Evolutionary conservation across 2,888 invertebrate genomes (phyloP), one percentile per base, ranked within the genome.

Genomic region (Pyrrhia umbra): DNA sequence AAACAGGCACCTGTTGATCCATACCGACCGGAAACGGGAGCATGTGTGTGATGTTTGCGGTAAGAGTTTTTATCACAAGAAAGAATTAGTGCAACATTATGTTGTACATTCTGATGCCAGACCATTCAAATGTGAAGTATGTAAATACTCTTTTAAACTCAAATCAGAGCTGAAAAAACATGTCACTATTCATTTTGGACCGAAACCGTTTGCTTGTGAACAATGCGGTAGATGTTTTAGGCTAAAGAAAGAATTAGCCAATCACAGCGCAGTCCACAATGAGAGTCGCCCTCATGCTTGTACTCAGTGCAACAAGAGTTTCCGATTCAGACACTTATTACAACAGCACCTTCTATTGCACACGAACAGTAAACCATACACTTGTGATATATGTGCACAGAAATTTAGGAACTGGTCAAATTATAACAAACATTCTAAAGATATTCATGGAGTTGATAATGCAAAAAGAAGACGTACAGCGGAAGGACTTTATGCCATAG

Each of bases 351-450:
- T 96, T 65, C 90, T 97, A 20, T 96, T 96, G 75, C 97, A 97
- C 76, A 96, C 96, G 0, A 96, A 96, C 0, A 96, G 96, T 45
- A 95, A 97, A 42, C 97, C 97, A 0, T 97, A 97, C 83, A 95
- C 96, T 69, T 97, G 97, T 83, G 96, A 96, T 60, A 90, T 94
- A 9, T 68, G 68, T 13, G 3, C 46, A 0, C 6, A 13, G 89
- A 91, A 96, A 79, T 97, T 97, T 78, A 97, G 97, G 0, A 97
- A 97, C 85, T 97, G 97, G 97, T 97, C 97, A 0, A 97, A 97
- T 89, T 97, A 97, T 81, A 97, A 97, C 81, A 97, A 97, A 79
- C 97, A 97, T 84, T 97, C 97, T 96, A 97, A 97, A 88, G 90
- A 97, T 18, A 92, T 97, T 20, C 97, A 97, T 68, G 96, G 96